Evolutionary conservation across 2,797 vertebrate genomes (phyloP).

Genomic region (Mormyrops boulengeri): DNA sequence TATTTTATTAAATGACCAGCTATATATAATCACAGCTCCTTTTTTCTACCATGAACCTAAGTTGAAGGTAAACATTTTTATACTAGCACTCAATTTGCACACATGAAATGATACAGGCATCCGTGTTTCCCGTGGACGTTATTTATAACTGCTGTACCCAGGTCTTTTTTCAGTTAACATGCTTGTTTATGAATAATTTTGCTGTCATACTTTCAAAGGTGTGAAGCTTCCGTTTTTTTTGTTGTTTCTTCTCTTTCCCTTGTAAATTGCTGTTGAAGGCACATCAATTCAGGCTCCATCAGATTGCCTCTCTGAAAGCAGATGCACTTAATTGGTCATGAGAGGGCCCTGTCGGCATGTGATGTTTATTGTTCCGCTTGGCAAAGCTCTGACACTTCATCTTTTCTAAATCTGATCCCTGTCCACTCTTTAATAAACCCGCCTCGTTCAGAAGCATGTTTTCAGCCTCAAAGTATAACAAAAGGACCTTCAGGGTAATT

Average conservation of each 20-base stretch:
- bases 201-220: neutral
- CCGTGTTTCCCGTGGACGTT: neutral
- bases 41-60: neutral
- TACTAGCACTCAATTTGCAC: neutral
- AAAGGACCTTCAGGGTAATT: neutral
- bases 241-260: neutral
- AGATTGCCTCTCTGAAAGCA: constrained; percentile 44
- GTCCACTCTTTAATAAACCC: constrained; percentile 37
- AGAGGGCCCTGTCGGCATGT: constrained; percentile 47
- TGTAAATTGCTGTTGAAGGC: neutral
- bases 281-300: constrained; percentile 14
- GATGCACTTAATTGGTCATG: constrained; percentile 57
- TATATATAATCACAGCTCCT: neutral
- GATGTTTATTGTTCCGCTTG: constrained; percentile 54
- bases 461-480: neutral
- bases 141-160: neutral
- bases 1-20: neutral
- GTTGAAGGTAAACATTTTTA: neutral
- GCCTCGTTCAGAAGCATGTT: neutral
- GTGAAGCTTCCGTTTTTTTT: neutral
- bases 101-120: neutral
- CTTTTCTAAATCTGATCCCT: constrained; percentile 38
- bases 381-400: constrained; percentile 39
- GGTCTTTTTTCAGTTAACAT: neutral
- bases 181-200: neutral